These are phyloP conservation scores for Hymenopus coronatus DNA, from an alignment of 2,888 invertebrate species.

Conservation along the genomic window DNA sequence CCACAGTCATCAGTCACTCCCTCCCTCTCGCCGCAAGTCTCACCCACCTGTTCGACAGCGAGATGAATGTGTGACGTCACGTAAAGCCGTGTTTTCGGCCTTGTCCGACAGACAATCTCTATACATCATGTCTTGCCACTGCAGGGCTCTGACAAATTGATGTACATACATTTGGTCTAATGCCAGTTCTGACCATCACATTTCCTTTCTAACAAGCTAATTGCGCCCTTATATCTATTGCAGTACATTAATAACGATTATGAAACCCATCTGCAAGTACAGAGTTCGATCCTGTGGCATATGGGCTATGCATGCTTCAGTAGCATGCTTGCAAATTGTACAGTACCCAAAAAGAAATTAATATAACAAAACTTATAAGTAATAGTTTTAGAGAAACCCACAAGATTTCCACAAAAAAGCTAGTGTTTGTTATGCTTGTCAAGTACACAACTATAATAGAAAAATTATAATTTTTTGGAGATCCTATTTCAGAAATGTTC, in stretches of 20 bases:
- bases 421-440: too few relatives aligned
- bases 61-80: neutral
- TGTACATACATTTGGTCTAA: neutral
- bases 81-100: neutral
- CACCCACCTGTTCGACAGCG: neutral
- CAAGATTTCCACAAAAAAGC: too few relatives aligned
- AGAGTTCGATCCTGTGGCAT: too few relatives aligned
- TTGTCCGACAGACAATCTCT: neutral
- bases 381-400: too few relatives aligned
- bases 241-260: neutral
- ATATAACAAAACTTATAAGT: too few relatives aligned
- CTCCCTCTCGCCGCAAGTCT: neutral
- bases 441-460: too few relatives aligned
- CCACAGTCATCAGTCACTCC: neutral
- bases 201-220: neutral
- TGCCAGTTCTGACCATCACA: neutral
- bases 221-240: neutral
- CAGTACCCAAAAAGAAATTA: too few relatives aligned
- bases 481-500: too few relatives aligned
- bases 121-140: neutral
- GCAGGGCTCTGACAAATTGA: neutral
- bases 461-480: too few relatives aligned
- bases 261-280: too few relatives aligned
- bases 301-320: too few relatives aligned
- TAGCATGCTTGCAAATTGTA: too few relatives aligned